These are phyloP conservation scores for Aphaenogaster rudis DNA, from an alignment of 1,140 invertebrate genomes.

Conservation along the genomic window DNA sequence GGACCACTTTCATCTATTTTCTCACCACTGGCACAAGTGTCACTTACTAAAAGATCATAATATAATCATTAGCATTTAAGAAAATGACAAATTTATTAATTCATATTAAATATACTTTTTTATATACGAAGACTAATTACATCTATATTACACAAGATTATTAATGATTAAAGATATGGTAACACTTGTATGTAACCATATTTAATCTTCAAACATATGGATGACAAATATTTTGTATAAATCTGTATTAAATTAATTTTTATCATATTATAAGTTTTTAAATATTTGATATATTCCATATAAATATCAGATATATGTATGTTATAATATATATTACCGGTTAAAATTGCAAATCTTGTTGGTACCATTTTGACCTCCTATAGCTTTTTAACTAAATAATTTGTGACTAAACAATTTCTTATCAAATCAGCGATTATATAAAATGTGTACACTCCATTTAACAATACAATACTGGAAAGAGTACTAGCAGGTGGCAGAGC, in stretches of 20 bases:
- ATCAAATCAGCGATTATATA: neutral
- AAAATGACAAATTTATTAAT: neutral
- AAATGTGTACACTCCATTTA: neutral
- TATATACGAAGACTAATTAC: neutral
- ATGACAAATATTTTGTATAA: neutral
- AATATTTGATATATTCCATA: neutral
- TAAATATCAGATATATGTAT: neutral
- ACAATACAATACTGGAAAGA: neutral
- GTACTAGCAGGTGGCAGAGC: neutral
- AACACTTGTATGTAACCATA: neutral
- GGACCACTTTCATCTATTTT: slow-evolving; percentile 89
- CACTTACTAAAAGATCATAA: slow-evolving; percentile 88
- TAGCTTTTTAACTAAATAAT: neutral
- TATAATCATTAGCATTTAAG: neutral
- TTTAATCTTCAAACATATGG: slow-evolving; percentile 44
- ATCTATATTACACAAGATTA: neutral
- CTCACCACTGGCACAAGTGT: slow-evolving; percentile 88
- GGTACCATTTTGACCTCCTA: slow-evolving; percentile 61
- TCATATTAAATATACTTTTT: neutral
- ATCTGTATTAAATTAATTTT: neutral
- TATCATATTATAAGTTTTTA: slow-evolving; percentile 2
- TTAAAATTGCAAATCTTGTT: slow-evolving; percentile 80
- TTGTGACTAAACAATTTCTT: neutral
- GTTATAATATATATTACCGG: slow-evolving; percentile 71
- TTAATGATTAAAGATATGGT: slow-evolving; percentile 34